Percentiles rank a stretch among this genome's conserved stretches.
These are phyloP conservation scores for Miichthys miiuy DNA, from an alignment of 2,797 vertebrate genomes.

Conservation along the genomic window DNA sequence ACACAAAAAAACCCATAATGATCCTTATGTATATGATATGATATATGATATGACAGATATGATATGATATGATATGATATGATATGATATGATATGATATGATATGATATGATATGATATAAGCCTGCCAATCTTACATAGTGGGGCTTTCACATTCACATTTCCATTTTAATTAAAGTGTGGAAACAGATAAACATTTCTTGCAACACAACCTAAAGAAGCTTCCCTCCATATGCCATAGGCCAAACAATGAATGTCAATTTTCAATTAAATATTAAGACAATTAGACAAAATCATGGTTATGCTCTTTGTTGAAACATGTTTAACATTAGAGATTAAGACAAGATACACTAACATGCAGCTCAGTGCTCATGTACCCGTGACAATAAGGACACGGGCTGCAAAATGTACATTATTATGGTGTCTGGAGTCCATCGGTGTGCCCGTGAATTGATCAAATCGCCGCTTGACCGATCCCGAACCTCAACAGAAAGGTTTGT, in stretches of 20 bases:
- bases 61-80: too few relatives aligned
- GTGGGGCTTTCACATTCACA: background rate
- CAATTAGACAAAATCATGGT: background rate
- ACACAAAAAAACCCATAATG: too few relatives aligned
- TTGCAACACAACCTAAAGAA: background rate
- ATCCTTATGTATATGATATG: too few relatives aligned
- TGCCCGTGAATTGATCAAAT: constrained; percentile 46
- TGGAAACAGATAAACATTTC: background rate
- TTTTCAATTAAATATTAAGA: background rate
- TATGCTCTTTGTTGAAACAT: background rate
- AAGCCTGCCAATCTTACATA: too few relatives aligned
- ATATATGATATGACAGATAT: too few relatives aligned
- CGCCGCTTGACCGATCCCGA: constrained; percentile 72
- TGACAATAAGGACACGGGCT: background rate
- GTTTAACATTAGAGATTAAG: background rate
- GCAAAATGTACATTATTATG: constrained; percentile 5
- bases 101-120: too few relatives aligned
- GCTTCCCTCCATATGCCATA: background rate
- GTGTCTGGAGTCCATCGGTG: background rate
- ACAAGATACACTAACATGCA: background rate
- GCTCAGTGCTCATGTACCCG: too few relatives aligned
- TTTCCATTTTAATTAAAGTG: background rate
- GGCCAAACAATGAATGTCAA: background rate
- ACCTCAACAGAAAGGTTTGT: constrained; percentile 69
- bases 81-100: too few relatives aligned